Base-by-base conservation (phyloP, 2,113 vertebrate species). In the Mormyrus iriodes region DNA sequence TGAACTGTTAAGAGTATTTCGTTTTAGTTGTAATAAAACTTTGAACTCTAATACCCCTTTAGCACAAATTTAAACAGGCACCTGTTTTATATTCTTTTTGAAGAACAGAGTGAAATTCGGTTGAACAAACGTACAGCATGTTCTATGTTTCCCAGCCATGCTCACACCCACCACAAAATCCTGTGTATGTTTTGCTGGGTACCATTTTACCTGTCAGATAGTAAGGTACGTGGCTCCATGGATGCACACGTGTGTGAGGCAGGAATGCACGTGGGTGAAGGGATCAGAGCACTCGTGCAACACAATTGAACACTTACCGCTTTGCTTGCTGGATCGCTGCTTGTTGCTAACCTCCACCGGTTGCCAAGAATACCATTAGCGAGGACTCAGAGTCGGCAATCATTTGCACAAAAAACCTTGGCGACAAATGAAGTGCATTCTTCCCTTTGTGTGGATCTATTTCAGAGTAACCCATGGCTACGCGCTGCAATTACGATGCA, bases 391-490 rank as follows among this genome's bases (percentile, higher is more conserved):
- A 69, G 61, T 69, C 49, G 48, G 82, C 85, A 86, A 35, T 53
- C 49, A 19, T 52, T 86, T 86, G 6, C 49, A 86, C 84, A 69
- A 69, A 69, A 86, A 53, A 86, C 49, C 85, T 27, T 52, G 85
- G 85, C 51, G 51, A 53, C 49, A 53, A 86, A 86, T 86, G 85
- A 86, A 53, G 85, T 53, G 49, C 85, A 86, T 86, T 86, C 85
- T 86, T 86, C 49, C 85, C 31, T 86, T 86, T 86, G 85, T 86
- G 85, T 35, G 49, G 48, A 53, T 86, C 51, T 86, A 53, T 86
- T 86, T 86, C 85, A 53, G 85, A 86, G 85, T 86, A 55, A 86
- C 85, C 85, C 51, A 53, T 53, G 51, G 51, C 85, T 86, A 53
- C 49, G 44, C 48, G 31, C 85, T 53, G 51, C 85, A 86, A 86